A percentile compares a stretch with the other conserved stretches of the same genome.
These are phyloP conservation scores for Typhlichthys subterraneus DNA, from an alignment of 2,797 vertebrate genomes.

Conservation along the genomic window DNA sequence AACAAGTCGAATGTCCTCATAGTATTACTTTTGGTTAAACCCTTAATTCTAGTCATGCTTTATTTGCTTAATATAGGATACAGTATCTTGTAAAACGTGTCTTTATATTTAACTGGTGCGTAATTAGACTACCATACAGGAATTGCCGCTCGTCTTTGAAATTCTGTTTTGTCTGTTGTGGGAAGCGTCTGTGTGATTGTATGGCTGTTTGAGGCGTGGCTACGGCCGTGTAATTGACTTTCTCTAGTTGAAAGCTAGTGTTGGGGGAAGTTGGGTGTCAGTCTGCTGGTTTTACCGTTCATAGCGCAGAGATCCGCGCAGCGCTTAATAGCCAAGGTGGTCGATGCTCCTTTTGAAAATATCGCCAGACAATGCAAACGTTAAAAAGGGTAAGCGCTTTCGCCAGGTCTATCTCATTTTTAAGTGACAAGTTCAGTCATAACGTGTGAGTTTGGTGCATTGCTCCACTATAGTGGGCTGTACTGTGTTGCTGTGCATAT, in stretches of 20 bases:
- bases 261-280: slow-evolving; percentile 34
- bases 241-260: slow-evolving; percentile 49
- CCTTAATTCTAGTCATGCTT: too few species aligned
- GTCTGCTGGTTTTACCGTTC: slow-evolving; percentile 14
- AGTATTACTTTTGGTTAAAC: too few species aligned
- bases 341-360: slow-evolving; percentile 25
- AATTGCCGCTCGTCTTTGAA: too few species aligned
- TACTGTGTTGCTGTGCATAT: too few species aligned
- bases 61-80: neutral
- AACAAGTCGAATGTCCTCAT: too few species aligned
- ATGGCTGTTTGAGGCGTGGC: slow-evolving; percentile 64
- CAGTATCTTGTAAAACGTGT: neutral
- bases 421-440: too few species aligned
- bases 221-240: slow-evolving; percentile 29
- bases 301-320: neutral
- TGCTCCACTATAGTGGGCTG: too few species aligned
- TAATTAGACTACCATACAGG: slow-evolving; percentile 41
- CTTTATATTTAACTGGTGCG: slow-evolving; percentile 27
- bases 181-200: neutral
- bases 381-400: slow-evolving; percentile 39
- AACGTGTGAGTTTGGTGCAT: neutral
- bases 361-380: slow-evolving; percentile 35
- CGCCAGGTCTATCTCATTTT: too few species aligned
- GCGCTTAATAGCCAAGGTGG: neutral
- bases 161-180: too few species aligned